Evolutionary conservation across 2,888 invertebrate species (phyloP), one percentile per base, ranked within the genome.

Genomic region (Trichacis sp.): DNA sequence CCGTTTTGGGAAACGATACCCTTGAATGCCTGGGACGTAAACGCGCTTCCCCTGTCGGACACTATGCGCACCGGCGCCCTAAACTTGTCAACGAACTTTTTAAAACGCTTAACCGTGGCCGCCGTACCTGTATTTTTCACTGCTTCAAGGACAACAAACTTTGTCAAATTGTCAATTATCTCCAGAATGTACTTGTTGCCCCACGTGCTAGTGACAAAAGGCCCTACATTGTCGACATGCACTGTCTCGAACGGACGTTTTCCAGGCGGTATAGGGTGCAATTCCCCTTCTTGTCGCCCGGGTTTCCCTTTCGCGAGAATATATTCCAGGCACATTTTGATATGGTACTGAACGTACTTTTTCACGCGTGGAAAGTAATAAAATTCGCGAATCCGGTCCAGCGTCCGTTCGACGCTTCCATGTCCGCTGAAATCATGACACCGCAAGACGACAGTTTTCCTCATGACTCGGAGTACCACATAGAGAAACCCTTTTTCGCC

Each of bases 191-290:
- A 69, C 40, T 64, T 60, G 47, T 73, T 71, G 8, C 59, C 29
- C n/a, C 55, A 19, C 0, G 45, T 42, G 1, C 60, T 65, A 1
- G 55, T 60, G 0, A 72, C 51, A 30, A 72, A 71, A 1, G 75
- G 73, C 6, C 70, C 72, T 1, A 69, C 15, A 48, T 74, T 72
- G 29, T 74, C 72, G 1, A 72, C 14, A 30, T 75, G 68, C 0
- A 75, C 57, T 2, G 69, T 42, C 1, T 43, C 72, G 42, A 76
- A 76, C 1, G 74, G 73, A 38, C 71, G 30, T 14, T 24, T 48
- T 9, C 70, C 75, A 0, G 67, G 68, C 0, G 70, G 68, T n/a
- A 73, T 72, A 15, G 70, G 72, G 36, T 76, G 70, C 2, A 76
- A 36, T 8, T 59, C 48, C 9, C 72, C 72, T 4, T 48, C 53